Conservation (phyloP, 37 sponge, comb jelly and placozoan genomes). For the Mnemiopsis leidyi region DNA sequence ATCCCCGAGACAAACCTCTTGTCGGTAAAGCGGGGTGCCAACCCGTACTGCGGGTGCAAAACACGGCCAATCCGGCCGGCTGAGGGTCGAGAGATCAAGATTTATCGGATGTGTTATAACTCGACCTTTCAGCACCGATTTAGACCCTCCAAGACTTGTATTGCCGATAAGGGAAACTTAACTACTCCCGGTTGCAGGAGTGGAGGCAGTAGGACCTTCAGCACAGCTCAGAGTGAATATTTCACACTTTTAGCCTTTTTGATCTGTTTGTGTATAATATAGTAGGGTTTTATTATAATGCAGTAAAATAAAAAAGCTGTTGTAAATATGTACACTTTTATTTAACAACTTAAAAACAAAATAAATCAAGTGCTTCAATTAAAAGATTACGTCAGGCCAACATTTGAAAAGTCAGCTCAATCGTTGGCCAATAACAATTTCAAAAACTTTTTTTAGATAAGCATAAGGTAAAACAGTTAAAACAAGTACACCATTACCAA, state of each 20-base stretch:
- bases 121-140: background rate
- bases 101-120: background rate
- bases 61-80: background rate
- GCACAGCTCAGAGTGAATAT: background rate
- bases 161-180: background rate
- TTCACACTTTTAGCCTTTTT: background rate
- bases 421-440: too few relatives aligned
- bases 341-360: background rate
- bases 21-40: background rate
- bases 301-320: background rate
- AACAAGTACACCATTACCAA: too few relatives aligned
- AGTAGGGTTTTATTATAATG: background rate
- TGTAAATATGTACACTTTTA: background rate
- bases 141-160: constrained; percentile 36
- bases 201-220: background rate
- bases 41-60: background rate
- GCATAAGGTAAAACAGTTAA: too few relatives aligned
- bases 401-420: too few relatives aligned
- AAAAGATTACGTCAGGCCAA: too few relatives aligned
- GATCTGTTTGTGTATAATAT: too few relatives aligned
- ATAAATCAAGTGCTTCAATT: background rate
- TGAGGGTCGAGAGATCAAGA: background rate
- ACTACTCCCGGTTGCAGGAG: background rate
- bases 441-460: too few relatives aligned
- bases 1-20: background rate